Evolutionary conservation across 1,140 invertebrate genomes (phyloP).

Genomic region (Caerostris darwini): DNA sequence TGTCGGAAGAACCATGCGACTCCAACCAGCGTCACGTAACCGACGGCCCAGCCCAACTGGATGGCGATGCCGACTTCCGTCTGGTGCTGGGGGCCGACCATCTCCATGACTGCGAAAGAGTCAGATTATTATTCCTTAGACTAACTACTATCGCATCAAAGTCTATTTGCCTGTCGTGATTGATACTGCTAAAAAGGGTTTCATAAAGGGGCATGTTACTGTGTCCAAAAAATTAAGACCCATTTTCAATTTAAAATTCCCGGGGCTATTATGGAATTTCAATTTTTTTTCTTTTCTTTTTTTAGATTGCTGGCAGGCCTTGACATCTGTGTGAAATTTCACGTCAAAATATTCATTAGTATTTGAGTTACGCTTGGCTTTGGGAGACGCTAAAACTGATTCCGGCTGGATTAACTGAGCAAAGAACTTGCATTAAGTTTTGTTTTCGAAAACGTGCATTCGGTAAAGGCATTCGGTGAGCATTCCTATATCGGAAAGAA

Average conservation of each 20-base stretch:
- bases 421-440: too few relatives aligned
- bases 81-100: constrained; percentile 90
- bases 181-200: not conserved
- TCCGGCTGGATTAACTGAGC: not conserved
- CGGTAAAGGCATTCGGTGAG: too few relatives aligned
- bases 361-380: too few relatives aligned
- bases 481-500: too few relatives aligned
- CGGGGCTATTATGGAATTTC: too few relatives aligned
- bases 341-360: too few relatives aligned
- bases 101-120: constrained; percentile 87
- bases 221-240: too few relatives aligned
- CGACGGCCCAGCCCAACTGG: constrained; percentile 90
- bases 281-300: not conserved
- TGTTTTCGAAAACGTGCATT: too few relatives aligned
- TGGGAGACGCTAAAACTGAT: not conserved
- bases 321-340: too few relatives aligned
- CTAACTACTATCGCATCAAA: not conserved
- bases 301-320: too few relatives aligned
- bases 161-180: not conserved
- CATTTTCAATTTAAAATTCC: too few relatives aligned
- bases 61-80: constrained; percentile 88
- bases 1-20: constrained; percentile 88
- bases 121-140: not conserved
- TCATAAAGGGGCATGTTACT: not conserved
- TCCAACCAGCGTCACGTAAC: constrained; percentile 87